phyloP scores from a whole-genome alignment of 2,797 vertebrate genomes.

The Dromococcyx pavoninus region DNA sequence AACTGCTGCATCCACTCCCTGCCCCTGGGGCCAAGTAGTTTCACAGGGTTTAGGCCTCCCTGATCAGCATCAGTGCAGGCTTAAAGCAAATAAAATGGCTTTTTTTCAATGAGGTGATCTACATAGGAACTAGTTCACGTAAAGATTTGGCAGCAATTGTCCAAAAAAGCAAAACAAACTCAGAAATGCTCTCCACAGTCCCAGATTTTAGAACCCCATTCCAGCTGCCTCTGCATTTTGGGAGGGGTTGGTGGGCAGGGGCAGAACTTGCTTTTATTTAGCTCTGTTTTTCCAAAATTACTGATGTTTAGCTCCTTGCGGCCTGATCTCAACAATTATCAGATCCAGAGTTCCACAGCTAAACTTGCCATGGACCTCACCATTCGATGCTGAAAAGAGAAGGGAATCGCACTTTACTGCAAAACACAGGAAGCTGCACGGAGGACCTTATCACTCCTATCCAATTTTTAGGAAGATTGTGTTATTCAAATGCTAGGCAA shows the following conservation, averaged over 20 bases:
- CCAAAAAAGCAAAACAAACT: not conserved
- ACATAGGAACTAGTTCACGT: not conserved
- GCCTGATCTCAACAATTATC: not conserved
- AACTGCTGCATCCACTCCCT: too few relatives aligned
- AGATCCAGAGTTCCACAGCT: not conserved
- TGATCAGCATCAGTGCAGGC: too few relatives aligned
- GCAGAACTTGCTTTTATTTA: not conserved
- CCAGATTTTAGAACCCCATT: not conserved
- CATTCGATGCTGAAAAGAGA: too few relatives aligned
- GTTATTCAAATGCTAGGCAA: not conserved
- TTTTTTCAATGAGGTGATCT: not conserved
- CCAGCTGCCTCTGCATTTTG: not conserved
- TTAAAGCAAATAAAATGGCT: not conserved
- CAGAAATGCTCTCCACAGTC: not conserved
- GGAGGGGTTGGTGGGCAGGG: too few relatives aligned
- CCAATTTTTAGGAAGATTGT: not conserved
- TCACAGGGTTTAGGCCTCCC: too few relatives aligned
- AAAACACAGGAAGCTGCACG: not conserved
- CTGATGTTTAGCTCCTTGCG: not conserved
- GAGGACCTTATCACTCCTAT: not conserved
- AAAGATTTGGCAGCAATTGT: too few relatives aligned
- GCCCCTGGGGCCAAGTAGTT: too few relatives aligned
- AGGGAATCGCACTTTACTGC: accelerated
- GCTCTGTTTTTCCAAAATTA: not conserved
- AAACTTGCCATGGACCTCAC: not conserved